Percentiles rank a stretch among this genome's conserved stretches.
Evolutionary conservation across 2,113 vertebrate genomes (phyloP).

Genomic region (Halcyon senegalensis): DNA sequence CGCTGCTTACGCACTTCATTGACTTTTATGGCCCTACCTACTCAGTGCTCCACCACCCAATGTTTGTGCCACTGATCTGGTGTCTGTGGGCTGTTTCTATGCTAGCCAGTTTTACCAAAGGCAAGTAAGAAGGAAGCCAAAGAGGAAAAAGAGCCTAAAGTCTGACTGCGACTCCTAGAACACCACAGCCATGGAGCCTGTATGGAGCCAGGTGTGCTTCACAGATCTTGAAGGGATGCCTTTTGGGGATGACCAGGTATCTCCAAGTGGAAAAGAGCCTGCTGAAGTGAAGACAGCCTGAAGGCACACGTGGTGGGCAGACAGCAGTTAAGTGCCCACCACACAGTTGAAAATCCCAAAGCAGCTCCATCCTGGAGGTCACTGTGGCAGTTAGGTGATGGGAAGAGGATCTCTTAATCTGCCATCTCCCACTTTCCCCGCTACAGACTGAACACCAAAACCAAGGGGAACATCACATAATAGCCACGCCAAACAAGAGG

Average conservation of each 20-base stretch:
- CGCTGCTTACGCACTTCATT: background rate
- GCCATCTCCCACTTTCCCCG: background rate
- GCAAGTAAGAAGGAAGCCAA: background rate
- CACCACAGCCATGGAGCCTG: rapidly evolving
- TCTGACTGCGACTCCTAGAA: background rate
- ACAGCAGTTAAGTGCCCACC: background rate
- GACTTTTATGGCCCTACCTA: background rate
- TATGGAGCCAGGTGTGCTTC: background rate
- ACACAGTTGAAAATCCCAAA: background rate
- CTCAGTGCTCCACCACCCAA: background rate
- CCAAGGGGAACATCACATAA: background rate
- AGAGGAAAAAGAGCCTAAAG: background rate
- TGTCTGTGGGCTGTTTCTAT: background rate
- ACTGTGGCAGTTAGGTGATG: too few relatives aligned
- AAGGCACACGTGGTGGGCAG: background rate
- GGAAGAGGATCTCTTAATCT: background rate
- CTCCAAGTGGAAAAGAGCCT: background rate
- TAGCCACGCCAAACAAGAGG: background rate
- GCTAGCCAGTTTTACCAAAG: background rate
- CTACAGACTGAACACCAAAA: rapidly evolving
- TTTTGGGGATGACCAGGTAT: background rate
- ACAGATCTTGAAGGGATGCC: background rate
- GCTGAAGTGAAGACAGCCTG: constrained; percentile 17
- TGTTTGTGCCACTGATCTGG: rapidly evolving
- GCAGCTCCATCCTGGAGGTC: background rate